These are phyloP conservation scores for Amazona vittata DNA, from an alignment of 2,113 vertebrate species.

Conservation along the genomic window DNA sequence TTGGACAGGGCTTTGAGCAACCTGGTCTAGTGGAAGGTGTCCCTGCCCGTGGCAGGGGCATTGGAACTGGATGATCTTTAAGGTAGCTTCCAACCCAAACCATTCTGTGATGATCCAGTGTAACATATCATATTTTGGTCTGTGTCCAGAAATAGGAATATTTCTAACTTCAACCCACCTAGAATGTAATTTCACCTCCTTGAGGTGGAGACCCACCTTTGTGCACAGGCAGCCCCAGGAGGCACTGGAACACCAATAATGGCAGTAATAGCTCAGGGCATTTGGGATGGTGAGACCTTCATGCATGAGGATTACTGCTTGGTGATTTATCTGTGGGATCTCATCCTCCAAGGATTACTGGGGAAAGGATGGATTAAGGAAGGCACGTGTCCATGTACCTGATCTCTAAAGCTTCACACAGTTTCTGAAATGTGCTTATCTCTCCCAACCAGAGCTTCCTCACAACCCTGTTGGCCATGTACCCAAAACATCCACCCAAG, in stretches of 20 bases:
- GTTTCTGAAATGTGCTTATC: not conserved
- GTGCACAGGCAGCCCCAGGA: not conserved
- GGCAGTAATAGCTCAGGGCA: not conserved
- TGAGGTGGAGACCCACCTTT: not conserved
- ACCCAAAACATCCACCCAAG: not conserved
- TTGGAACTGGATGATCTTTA: not conserved
- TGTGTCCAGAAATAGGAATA: not conserved
- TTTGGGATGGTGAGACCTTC: not conserved
- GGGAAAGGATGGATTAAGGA: not conserved
- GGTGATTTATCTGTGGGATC: not conserved
- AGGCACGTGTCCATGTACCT: accelerated
- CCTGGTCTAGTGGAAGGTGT: not conserved
- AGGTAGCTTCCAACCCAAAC: not conserved
- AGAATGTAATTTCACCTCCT: not conserved
- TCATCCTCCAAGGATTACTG: accelerated
- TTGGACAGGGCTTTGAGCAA: not conserved
- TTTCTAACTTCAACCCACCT: not conserved
- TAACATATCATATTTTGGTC: not conserved
- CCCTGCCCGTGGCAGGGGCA: not conserved
- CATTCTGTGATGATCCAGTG: not conserved
- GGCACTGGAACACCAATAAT: not conserved
- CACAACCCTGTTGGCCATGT: not conserved
- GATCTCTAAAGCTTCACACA: not conserved
- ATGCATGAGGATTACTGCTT: not conserved
- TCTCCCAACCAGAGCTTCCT: not conserved